Evolutionary conservation across 1,140 invertebrate genomes (phyloP).

Genomic region (Drosophila ambigua): DNA sequence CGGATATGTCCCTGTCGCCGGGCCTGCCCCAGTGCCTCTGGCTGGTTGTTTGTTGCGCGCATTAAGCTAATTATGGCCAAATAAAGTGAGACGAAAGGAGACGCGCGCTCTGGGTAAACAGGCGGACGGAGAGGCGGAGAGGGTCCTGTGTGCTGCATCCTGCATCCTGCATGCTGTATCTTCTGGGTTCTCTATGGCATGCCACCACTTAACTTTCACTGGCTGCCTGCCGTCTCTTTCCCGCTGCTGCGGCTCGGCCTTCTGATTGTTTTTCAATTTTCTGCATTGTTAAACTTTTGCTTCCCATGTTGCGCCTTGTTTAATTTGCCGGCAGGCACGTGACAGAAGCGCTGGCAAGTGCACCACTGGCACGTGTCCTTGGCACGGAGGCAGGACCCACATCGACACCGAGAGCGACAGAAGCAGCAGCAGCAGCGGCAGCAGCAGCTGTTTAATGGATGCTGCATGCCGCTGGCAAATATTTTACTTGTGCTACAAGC

Average conservation of each 20-base stretch:
- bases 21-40: conserved; percentile 18
- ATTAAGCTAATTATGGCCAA: conserved; percentile 82
- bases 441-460: conserved; percentile 59
- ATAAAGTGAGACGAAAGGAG: conserved; percentile 74
- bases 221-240: neutral
- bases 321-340: conserved; percentile 77
- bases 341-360: conserved; percentile 65
- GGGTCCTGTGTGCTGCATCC: neutral
- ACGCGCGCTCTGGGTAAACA: conserved; percentile 65
- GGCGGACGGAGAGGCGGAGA: conserved; percentile 2
- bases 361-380: conserved; percentile 61
- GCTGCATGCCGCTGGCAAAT: conserved; percentile 62
- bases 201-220: conserved; percentile 71
- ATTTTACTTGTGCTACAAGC: conserved; percentile 68
- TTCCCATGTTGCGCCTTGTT: conserved; percentile 63
- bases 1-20: conserved; percentile 16
- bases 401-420: too few species aligned
- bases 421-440: neutral
- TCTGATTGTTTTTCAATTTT: conserved; percentile 83
- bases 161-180: neutral
- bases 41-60: conserved; percentile 73
- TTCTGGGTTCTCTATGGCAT: conserved; percentile 25
- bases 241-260: conserved; percentile 50
- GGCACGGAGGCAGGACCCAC: conserved; percentile 13
- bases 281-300: conserved; percentile 81